Evolutionary conservation across 2,888 invertebrate species (phyloP).

Genomic region (Cylloceria caligata): DNA sequence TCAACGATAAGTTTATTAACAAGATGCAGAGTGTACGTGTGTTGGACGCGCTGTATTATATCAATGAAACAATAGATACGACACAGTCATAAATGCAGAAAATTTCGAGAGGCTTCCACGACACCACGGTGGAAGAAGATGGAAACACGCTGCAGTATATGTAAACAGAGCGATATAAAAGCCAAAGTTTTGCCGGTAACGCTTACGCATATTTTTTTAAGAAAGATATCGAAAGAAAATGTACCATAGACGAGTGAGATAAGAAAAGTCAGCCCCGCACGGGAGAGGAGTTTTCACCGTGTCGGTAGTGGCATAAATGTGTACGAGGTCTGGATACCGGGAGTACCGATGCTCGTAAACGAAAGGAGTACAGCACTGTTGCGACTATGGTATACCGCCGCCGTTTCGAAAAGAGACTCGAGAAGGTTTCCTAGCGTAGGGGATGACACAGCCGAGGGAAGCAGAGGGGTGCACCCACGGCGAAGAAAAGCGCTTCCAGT

Average conservation of each 20-base stretch:
- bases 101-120: not conserved
- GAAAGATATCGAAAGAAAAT: constrained; percentile 28
- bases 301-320: constrained; percentile 52
- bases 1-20: not conserved
- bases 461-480: not conserved
- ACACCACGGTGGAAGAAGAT: not conserved
- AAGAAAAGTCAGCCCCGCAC: not conserved
- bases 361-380: constrained; percentile 34
- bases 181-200: not conserved
- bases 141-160: not conserved
- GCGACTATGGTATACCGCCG: not conserved
- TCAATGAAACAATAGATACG: not conserved
- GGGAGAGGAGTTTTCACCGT: constrained; percentile 24
- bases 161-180: not conserved
- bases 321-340: constrained; percentile 52
- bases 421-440: not conserved
- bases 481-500: not conserved
- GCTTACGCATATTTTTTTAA: constrained; percentile 29
- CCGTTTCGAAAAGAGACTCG: constrained; percentile 4
- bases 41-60: not conserved
- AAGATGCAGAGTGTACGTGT: no score
- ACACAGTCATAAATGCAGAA: not conserved
- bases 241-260: constrained; percentile 30
- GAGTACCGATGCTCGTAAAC: constrained; percentile 60
- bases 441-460: not conserved